Evolutionary conservation across 2,888 invertebrate species (phyloP).

Genomic region (Xestoiulus laeticollis): DNA sequence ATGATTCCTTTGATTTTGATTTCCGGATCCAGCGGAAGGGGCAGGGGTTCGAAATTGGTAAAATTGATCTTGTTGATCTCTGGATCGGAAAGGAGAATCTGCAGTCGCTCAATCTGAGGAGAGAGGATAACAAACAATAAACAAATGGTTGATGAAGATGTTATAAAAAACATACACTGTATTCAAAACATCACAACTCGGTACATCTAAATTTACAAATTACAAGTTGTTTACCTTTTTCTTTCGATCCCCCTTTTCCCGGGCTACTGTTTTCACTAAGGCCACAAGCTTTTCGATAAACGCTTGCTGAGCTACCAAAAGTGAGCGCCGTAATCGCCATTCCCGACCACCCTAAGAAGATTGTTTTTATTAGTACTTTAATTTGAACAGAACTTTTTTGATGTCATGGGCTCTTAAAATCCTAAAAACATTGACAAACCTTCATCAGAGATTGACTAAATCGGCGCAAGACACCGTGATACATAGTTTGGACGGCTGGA

Average conservation of each 20-base stretch:
- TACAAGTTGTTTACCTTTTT: conserved; percentile 72
- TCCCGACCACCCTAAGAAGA: conserved; percentile 59
- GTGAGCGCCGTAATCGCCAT: conserved; percentile 71
- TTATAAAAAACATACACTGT: conserved; percentile 44
- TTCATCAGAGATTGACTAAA: conserved; percentile 76
- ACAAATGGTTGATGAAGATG: background rate
- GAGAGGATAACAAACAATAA: background rate
- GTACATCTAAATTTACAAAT: background rate
- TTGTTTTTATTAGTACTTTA: background rate
- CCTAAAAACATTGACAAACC: conserved; percentile 59
- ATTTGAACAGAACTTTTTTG: no score
- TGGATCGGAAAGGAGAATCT: conserved; percentile 81
- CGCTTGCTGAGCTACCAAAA: conserved; percentile 84
- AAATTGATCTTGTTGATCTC: conserved; percentile 87
- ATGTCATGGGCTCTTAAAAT: background rate
- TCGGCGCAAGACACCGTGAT: conserved; percentile 85
- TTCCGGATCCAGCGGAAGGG: conserved; percentile 93
- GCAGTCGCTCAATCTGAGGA: conserved; percentile 79
- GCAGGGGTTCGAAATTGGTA: conserved; percentile 88
- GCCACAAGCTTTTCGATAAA: conserved; percentile 91
- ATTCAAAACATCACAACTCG: no score
- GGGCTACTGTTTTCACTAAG: conserved; percentile 84
- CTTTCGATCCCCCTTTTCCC: conserved; percentile 90
- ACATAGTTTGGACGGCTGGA: conserved; percentile 80
- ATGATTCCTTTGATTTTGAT: conserved; percentile 87